A percentile compares a stretch with the other conserved stretches of the same genome.
Evolutionary conservation across 2,888 invertebrate species (phyloP).

Genomic region (Bellardia bayeri): DNA sequence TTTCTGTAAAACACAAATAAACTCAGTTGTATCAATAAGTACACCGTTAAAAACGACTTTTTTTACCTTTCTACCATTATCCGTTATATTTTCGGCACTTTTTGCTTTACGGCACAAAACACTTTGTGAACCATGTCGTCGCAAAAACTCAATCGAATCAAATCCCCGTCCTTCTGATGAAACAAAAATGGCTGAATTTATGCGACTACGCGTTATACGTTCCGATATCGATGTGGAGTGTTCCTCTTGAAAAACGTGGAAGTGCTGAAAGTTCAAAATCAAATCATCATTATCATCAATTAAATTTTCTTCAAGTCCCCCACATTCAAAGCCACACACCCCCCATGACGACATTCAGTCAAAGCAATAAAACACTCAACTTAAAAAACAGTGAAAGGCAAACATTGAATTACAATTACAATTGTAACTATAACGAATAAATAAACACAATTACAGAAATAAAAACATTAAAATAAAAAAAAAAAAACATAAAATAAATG

Average conservation of each 20-base stretch:
- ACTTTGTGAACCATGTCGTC: slow-evolving; percentile 92
- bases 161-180: slow-evolving; percentile 90
- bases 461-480: slow-evolving; percentile 1
- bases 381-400: slow-evolving; percentile 27
- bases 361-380: slow-evolving; percentile 25
- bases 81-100: slow-evolving; percentile 88
- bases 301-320: too few species aligned
- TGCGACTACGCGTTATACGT: slow-evolving; percentile 88
- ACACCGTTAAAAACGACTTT: not conserved
- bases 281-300: slow-evolving; percentile 2
- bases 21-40: not conserved
- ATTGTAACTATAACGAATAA: not conserved
- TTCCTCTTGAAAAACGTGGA: slow-evolving; percentile 89
- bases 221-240: slow-evolving; percentile 88
- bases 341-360: slow-evolving; percentile 8
- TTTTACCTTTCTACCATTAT: slow-evolving; percentile 84
- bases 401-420: slow-evolving; percentile 1
- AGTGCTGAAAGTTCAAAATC: slow-evolving; percentile 86
- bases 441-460: not conserved
- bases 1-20: slow-evolving; percentile 76
- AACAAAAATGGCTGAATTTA: slow-evolving; percentile 94
- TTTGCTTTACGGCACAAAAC: slow-evolving; percentile 92
- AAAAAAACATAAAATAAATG: slow-evolving; percentile 22
- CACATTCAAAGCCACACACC: not conserved
- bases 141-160: slow-evolving; percentile 91